A percentile compares a stretch with the other conserved stretches of the same genome.
Evolutionary conservation across 1,140 invertebrate species (phyloP).

Genomic region (Drosophila micromelanica): DNA sequence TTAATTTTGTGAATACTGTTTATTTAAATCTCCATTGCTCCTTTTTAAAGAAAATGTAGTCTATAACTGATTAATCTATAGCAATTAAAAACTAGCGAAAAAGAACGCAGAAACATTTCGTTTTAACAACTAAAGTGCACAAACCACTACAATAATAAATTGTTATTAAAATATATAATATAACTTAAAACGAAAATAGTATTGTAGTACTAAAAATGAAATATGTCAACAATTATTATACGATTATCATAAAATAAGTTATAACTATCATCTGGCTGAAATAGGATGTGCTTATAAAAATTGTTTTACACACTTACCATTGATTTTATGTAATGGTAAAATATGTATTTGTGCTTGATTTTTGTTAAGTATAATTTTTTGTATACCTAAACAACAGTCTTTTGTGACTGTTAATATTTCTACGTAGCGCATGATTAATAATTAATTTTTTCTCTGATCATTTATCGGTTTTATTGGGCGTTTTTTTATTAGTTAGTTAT

Average conservation of each 20-base stretch:
- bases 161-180: conserved; percentile 16
- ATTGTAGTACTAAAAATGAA: conserved; percentile 21
- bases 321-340: conserved; percentile 11
- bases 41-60: not conserved
- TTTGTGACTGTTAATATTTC: conserved; percentile 21
- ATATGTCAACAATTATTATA: not conserved
- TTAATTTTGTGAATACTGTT: not conserved
- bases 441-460: conserved; percentile 26
- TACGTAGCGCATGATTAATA: conserved; percentile 49
- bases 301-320: conserved; percentile 45
- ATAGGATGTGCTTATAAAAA: conserved; percentile 1
- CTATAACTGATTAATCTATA: conserved; percentile 13
- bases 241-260: conserved; percentile 1
- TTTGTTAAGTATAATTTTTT: conserved; percentile 1
- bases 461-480: conserved; percentile 17
- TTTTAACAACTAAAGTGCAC: conserved; percentile 61
- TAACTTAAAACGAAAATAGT: conserved; percentile 21
- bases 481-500: conserved; percentile 25
- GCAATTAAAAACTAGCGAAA: conserved; percentile 16
- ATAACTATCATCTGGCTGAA: conserved; percentile 5
- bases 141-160: conserved; percentile 56
- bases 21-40: conserved; percentile 5
- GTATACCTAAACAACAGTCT: conserved; percentile 22
- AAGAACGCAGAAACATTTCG: conserved; percentile 9
- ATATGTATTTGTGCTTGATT: conserved; percentile 8